Evolutionary conservation across 2,888 invertebrate species (phyloP).

Genomic region (Cryptocephalus moraei): DNA sequence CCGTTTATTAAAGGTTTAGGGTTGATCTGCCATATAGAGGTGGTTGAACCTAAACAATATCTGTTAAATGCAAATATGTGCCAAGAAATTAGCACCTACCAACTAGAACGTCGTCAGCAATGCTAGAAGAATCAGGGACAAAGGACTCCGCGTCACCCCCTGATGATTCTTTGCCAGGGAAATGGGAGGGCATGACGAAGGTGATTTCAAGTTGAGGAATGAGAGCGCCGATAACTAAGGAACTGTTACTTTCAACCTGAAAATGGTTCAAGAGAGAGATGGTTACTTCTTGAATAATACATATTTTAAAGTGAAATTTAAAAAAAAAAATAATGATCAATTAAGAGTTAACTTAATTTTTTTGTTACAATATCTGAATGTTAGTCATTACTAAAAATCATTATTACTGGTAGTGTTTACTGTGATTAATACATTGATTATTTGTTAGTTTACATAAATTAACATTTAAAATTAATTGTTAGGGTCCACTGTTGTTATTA

Average conservation of each 20-base stretch:
- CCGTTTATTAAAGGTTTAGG: slow-evolving; percentile 21
- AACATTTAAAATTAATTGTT: too few species aligned
- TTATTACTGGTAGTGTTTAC: too few species aligned
- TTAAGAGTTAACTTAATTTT: too few species aligned
- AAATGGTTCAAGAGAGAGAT: slow-evolving; percentile 4
- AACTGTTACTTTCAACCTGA: slow-evolving; percentile 38
- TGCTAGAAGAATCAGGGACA: slow-evolving; percentile 76
- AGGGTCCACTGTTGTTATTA: too few species aligned
- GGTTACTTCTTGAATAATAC: too few species aligned
- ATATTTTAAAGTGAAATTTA: too few species aligned
- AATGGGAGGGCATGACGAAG: slow-evolving; percentile 74
- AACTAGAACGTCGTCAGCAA: slow-evolving; percentile 59
- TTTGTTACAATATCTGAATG: too few species aligned
- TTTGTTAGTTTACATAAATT: too few species aligned
- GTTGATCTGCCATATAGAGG: slow-evolving; percentile 29
- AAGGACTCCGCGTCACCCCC: slow-evolving; percentile 71
- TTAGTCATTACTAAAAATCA: too few species aligned
- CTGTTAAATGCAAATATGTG: neutral
- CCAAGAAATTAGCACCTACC: slow-evolving; percentile 11
- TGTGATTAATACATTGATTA: too few species aligned
- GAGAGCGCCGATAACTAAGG: slow-evolving; percentile 64
- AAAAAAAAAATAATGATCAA: too few species aligned
- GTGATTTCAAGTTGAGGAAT: slow-evolving; percentile 82
- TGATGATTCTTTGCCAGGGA: slow-evolving; percentile 78
- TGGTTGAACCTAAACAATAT: slow-evolving; percentile 22